Evolutionary conservation across 2,888 invertebrate species (phyloP).

Genomic region (Oconnorella tubifera): DNA sequence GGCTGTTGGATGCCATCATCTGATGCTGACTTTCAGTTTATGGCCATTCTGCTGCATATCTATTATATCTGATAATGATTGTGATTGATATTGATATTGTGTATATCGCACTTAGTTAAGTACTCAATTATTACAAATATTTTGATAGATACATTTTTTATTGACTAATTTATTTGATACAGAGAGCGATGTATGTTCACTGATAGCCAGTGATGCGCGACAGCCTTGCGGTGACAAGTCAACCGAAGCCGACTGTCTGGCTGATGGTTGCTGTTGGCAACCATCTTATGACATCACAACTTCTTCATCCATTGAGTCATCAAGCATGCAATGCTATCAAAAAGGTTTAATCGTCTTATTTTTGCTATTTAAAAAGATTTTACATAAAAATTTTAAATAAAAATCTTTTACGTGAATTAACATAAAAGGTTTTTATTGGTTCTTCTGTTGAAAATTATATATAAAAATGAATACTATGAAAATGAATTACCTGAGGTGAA

Average conservation of each 20-base stretch:
- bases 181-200: slow-evolving; percentile 13
- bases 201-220: slow-evolving; percentile 12
- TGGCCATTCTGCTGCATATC: too few relatives aligned
- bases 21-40: too few relatives aligned
- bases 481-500: too few relatives aligned
- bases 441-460: too few relatives aligned
- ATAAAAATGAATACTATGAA: too few relatives aligned
- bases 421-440: too few relatives aligned
- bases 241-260: slow-evolving; percentile 9
- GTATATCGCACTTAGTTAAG: too few relatives aligned
- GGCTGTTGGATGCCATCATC: too few relatives aligned
- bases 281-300: background rate
- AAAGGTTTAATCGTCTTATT: background rate
- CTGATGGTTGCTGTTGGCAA: slow-evolving; percentile 19
- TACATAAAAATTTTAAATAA: background rate
- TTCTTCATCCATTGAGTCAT: background rate
- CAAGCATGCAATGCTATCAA: background rate
- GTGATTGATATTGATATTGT: too few relatives aligned
- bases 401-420: too few relatives aligned
- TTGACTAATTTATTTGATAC: background rate
- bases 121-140: too few relatives aligned
- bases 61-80: too few relatives aligned
- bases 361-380: background rate
- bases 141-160: background rate
- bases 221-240: slow-evolving; percentile 5